Percentiles rank a stretch among this genome's conserved stretches.
phyloP scores from a whole-genome alignment of 2,888 invertebrate genomes.

The Pogonocherus hispidulus region DNA sequence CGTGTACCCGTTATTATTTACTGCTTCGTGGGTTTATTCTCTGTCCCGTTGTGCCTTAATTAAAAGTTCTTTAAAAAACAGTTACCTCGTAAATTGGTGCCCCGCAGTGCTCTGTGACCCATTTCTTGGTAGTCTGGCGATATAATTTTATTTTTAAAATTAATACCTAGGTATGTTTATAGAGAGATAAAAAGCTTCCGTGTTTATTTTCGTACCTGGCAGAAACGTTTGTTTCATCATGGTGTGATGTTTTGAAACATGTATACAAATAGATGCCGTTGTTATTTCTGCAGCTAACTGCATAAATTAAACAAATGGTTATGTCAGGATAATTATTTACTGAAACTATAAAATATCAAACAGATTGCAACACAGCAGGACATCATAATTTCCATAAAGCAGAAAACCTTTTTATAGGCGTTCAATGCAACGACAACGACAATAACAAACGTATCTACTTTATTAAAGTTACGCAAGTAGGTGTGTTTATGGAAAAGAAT shows the following conservation, averaged over 20 bases:
- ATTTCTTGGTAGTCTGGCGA: conserved; percentile 28
- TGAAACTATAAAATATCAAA: neutral
- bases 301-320: conserved; percentile 1
- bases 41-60: conserved; percentile 2
- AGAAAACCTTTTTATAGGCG: too few species aligned
- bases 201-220: conserved; percentile 29
- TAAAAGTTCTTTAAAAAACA: neutral
- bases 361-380: too few species aligned
- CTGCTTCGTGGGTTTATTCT: neutral
- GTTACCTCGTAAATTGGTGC: conserved; percentile 4
- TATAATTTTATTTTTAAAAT: conserved; percentile 35
- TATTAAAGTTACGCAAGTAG: too few species aligned
- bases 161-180: conserved; percentile 37
- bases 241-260: neutral
- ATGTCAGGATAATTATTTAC: neutral
- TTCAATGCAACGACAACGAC: too few species aligned
- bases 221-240: conserved; percentile 3
- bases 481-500: too few species aligned
- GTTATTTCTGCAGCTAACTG: neutral
- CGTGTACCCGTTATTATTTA: conserved; percentile 10
- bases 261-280: conserved; percentile 15
- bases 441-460: too few species aligned
- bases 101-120: conserved; percentile 33
- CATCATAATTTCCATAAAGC: too few species aligned
- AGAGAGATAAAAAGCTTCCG: conserved; percentile 18